Evolutionary conservation across 2,113 vertebrate genomes (phyloP), one percentile per base, ranked within the genome.

Genomic region (Cercopithecus mona): DNA sequence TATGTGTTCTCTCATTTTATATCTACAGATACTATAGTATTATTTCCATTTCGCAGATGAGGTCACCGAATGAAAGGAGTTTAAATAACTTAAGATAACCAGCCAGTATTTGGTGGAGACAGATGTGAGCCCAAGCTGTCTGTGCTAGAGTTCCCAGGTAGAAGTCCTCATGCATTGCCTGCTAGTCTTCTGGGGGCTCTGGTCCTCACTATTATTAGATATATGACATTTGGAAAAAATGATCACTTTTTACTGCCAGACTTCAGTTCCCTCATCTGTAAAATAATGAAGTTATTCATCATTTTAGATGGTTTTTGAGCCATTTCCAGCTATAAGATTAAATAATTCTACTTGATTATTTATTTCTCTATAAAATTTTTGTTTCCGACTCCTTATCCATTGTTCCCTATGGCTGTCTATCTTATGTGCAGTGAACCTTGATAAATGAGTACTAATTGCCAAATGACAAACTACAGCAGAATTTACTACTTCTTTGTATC

Each of bases 371-470:
- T 14, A 50, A 91, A 88, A 32, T 22, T 22, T 43, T 68, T 48
- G 89, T 83, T n/a, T 35, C 50, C 32, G 38, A 20, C 2, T 8
- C 10, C 17, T 48, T n/a, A 16, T 8, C 55, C 48, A 20, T 23
- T 66, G 45, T 32, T 68, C 50, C 23, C 5, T 23, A 10, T 2
- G 32, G 43, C 13, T 50, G 2, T 6, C 22, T 7, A 5, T 14
- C 70, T 40, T 50, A 22, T 2, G 9, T 1, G 6, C 30, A 35
- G 27, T 1, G 6, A 64, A 12, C 64, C 76, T 16, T 80, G 38
- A 2, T 3, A 35, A 35, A 40, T 22, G 14, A 5, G 1, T 9
- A 2, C 8, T 14, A 0, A 14, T 40, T 48, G 43, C 10, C 16
- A 59, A 1, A 3, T 10, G 32, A 13, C 27, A 9, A 10, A 43